A percentile compares a stretch with the other conserved stretches of the same genome.
phyloP scores from a whole-genome alignment of 1,140 invertebrate genomes.

The Drosophila rufa region DNA sequence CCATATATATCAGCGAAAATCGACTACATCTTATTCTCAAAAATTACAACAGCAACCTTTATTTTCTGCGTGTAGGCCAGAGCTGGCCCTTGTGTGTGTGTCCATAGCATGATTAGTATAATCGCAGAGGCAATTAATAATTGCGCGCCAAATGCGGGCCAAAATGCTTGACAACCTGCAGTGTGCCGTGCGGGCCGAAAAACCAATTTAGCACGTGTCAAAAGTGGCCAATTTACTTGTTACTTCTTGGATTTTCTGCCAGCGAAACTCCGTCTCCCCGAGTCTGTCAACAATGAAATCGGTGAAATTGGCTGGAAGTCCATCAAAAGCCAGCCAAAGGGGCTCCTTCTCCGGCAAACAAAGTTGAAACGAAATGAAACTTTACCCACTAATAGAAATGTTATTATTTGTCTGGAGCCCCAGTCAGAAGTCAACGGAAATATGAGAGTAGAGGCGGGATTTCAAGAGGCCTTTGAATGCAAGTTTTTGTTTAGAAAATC shows the following conservation, averaged over 20 bases:
- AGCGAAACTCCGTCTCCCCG: constrained; percentile 11
- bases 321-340: constrained; percentile 43
- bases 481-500: constrained; percentile 17
- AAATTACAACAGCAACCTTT: background rate
- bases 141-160: constrained; percentile 33
- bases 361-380: constrained; percentile 63
- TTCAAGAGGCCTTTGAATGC: constrained; percentile 21
- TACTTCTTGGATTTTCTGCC: constrained; percentile 30
- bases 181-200: constrained; percentile 24
- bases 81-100: background rate
- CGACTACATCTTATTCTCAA: too few relatives aligned
- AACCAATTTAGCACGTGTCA: constrained; percentile 75
- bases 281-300: constrained; percentile 72
- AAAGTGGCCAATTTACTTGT: constrained; percentile 72
- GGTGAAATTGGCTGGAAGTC: constrained; percentile 78
- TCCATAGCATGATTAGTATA: constrained; percentile 35
- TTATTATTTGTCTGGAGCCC: constrained; percentile 66
- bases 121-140: constrained; percentile 48
- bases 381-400: constrained; percentile 74
- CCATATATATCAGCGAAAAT: too few relatives aligned
- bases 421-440: constrained; percentile 37
- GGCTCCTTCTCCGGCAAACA: constrained; percentile 32
- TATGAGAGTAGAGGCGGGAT: constrained; percentile 3
- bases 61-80: background rate
- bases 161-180: constrained; percentile 40